Percentiles rank a stretch among this genome's conserved stretches.
These are phyloP conservation scores for Chaetorhynchus papuensis DNA, from an alignment of 2,113 vertebrate genomes.

Conservation along the genomic window DNA sequence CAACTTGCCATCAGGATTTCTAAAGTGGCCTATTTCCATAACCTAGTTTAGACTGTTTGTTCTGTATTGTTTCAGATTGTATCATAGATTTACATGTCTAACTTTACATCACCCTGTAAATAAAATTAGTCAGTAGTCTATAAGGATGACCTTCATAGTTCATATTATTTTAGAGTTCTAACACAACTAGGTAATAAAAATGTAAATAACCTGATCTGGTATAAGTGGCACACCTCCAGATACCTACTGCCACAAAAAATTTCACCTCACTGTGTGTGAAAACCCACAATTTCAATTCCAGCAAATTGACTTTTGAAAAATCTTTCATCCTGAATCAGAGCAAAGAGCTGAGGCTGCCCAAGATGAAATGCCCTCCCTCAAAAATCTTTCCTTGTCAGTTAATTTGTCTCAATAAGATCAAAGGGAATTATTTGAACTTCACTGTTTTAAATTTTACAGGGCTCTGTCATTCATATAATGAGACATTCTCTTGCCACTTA, in stretches of 20 bases:
- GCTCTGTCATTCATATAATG: not conserved
- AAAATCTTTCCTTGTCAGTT: not conserved
- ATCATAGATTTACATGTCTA: not conserved
- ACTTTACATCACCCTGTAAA: not conserved
- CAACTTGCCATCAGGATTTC: conserved; percentile 25
- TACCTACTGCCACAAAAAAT: not conserved
- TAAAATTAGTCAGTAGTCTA: not conserved
- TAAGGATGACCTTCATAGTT: not conserved
- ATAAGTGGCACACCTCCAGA: not conserved
- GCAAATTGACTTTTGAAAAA: not conserved
- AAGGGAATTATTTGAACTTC: not conserved
- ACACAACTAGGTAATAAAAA: not conserved
- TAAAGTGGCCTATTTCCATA: conserved; percentile 64
- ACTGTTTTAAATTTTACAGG: not conserved
- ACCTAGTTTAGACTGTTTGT: conserved; percentile 53
- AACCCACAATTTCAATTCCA: not conserved
- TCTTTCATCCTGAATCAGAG: not conserved
- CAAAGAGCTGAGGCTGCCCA: not conserved
- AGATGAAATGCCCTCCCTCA: not conserved
- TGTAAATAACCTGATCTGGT: not conserved
- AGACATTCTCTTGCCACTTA: not conserved
- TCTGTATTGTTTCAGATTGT: not conserved
- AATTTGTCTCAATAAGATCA: not conserved
- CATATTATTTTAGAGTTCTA: not conserved
- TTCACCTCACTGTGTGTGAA: not conserved